These are phyloP conservation scores for Ancistrus triradiatus DNA, from an alignment of 2,113 vertebrate genomes.

Conservation along the genomic window DNA sequence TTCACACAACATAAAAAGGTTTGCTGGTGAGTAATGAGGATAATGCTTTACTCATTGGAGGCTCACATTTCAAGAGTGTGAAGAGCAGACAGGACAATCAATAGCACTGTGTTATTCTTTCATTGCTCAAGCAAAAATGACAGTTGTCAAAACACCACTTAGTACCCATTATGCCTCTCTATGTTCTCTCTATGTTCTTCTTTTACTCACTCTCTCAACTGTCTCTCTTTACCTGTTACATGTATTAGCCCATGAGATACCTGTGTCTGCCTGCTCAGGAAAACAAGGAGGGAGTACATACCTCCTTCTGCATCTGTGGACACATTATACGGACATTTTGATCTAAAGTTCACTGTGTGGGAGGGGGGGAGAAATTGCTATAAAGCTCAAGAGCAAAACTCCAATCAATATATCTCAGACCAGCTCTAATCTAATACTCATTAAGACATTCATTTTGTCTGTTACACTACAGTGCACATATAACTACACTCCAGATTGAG, in stretches of 20 bases:
- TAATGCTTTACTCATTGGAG: constrained; percentile 5
- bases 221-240: constrained; percentile 37
- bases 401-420: not conserved
- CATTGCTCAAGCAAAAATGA: constrained; percentile 1
- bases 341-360: constrained; percentile 69
- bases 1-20: not conserved
- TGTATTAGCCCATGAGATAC: constrained; percentile 48
- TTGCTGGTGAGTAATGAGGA: not conserved
- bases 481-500: not conserved
- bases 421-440: constrained; percentile 4
- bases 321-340: constrained; percentile 70
- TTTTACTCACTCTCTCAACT: not conserved
- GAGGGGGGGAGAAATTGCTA: constrained; percentile 50
- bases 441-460: not conserved
- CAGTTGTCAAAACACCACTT: not conserved
- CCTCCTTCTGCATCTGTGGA: constrained; percentile 60
- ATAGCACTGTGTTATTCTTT: not conserved
- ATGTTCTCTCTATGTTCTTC: not conserved
- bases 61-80: not conserved
- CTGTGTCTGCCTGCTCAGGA: constrained; percentile 63
- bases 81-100: not conserved
- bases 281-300: constrained; percentile 49
- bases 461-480: constrained; percentile 18
- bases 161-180: not conserved
- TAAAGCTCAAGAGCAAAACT: constrained; percentile 4